phyloP scores from a whole-genome alignment of 2,797 vertebrate species.

The Sitta carolinensis region DNA sequence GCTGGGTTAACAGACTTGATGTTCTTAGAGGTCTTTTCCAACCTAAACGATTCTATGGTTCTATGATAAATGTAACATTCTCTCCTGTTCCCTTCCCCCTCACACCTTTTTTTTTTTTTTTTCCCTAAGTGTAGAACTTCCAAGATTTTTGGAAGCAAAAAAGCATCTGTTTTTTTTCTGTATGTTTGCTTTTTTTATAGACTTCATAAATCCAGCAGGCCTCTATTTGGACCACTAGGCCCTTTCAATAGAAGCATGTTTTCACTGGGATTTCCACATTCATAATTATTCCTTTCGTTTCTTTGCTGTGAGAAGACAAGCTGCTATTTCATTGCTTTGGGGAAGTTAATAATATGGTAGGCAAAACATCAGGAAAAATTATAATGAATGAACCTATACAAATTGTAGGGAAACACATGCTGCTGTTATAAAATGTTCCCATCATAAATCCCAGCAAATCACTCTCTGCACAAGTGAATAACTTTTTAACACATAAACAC shows the following conservation, averaged over 20 bases:
- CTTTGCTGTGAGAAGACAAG: conserved; percentile 80
- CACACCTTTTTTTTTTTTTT: not conserved
- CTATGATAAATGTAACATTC: conserved; percentile 45
- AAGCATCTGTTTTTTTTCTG: conserved; percentile 74
- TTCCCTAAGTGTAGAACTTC: conserved; percentile 51
- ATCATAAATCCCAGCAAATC: conserved; percentile 80
- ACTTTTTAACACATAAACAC: conserved; percentile 82
- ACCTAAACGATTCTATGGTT: not conserved
- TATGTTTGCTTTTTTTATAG: conserved; percentile 72
- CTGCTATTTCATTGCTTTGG: conserved; percentile 81
- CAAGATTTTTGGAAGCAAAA: conserved; percentile 69
- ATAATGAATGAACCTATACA: conserved; percentile 86
- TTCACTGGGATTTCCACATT: conserved; percentile 83
- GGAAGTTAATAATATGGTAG: conserved; percentile 84
- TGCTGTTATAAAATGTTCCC: conserved; percentile 80
- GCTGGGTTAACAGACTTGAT: not conserved
- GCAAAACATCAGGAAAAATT: conserved; percentile 86
- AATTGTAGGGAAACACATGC: conserved; percentile 77
- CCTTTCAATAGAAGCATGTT: conserved; percentile 81
- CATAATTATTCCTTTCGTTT: conserved; percentile 82
- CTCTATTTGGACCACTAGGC: conserved; percentile 75
- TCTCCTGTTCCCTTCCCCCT: not conserved
- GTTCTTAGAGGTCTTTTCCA: not conserved
- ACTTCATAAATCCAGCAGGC: conserved; percentile 77
- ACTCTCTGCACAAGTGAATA: conserved; percentile 81